Evolutionary conservation across 2,797 vertebrate species (phyloP).

Genomic region (Danio aesculapii): DNA sequence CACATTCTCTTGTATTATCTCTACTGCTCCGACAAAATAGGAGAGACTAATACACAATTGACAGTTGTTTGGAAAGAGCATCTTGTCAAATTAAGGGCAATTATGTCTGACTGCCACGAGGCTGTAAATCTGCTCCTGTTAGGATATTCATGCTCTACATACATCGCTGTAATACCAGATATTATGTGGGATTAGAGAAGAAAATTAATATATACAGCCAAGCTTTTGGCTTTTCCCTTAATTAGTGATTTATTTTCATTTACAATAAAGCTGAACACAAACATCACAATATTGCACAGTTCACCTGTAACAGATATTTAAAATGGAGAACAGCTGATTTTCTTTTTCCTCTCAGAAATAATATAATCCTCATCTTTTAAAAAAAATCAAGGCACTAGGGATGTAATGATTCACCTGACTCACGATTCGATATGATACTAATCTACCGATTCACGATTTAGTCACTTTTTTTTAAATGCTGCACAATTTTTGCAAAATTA

Average conservation of each 20-base stretch:
- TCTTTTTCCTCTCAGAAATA: too few relatives aligned
- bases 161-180: conserved; percentile 36
- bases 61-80: conserved; percentile 10
- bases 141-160: conserved; percentile 32
- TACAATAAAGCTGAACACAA: too few relatives aligned
- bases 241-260: conserved; percentile 18
- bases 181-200: conserved; percentile 31
- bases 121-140: conserved; percentile 40
- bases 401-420: too few relatives aligned
- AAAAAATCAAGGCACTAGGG: too few relatives aligned
- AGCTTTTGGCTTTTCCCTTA: conserved; percentile 26
- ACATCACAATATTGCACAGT: too few relatives aligned
- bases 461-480: too few relatives aligned
- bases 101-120: conserved; percentile 42
- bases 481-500: too few relatives aligned
- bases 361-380: too few relatives aligned
- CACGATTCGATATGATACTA: too few relatives aligned
- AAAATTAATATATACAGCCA: conserved; percentile 44
- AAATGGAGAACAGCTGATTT: too few relatives aligned
- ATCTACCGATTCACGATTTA: too few relatives aligned
- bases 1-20: not conserved
- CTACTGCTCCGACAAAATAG: not conserved
- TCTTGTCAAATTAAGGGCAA: conserved; percentile 44
- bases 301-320: too few relatives aligned
- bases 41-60: conserved; percentile 13